Conservation (phyloP, 2,888 invertebrate genomes). For the Cyaniris semiargus region DNA sequence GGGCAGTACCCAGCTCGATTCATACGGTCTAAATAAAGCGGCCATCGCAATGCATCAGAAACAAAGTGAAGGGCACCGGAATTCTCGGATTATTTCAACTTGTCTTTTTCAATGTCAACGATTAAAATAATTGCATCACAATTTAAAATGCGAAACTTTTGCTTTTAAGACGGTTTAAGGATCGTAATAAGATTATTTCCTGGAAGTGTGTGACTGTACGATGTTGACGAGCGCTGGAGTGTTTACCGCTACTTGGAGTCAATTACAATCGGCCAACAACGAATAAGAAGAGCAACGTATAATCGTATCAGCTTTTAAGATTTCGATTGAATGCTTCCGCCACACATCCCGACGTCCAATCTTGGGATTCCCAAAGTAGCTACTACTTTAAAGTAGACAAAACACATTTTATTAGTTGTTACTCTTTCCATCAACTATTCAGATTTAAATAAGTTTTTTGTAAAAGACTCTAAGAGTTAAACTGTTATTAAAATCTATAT, state of each 20-base stretch:
- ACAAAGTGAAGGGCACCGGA: conserved; percentile 76
- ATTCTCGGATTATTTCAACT: conserved; percentile 79
- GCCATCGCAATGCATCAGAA: conserved; percentile 77
- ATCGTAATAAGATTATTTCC: conserved; percentile 74
- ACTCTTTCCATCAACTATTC: no score
- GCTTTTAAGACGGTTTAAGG: conserved; percentile 74
- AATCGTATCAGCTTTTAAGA: neutral
- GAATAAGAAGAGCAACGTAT: neutral
- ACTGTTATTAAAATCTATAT: no score
- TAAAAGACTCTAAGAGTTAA: no score
- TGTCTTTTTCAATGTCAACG: conserved; percentile 80
- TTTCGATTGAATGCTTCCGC: neutral
- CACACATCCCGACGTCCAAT: neutral
- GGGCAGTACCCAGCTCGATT: conserved; percentile 58
- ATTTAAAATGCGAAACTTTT: conserved; percentile 76
- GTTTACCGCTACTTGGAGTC: conserved; percentile 9
- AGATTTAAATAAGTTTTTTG: no score
- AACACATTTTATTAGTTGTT: no score
- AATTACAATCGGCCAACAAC: conserved; percentile 18
- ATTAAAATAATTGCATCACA: conserved; percentile 81
- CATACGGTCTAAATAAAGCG: conserved; percentile 72
- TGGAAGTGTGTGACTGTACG: conserved; percentile 65
- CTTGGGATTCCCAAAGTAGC: neutral
- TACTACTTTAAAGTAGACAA: no score
- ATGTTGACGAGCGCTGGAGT: conserved; percentile 24